Evolutionary conservation across 2,113 vertebrate genomes (phyloP).

Genomic region (Ovibos moschatus): DNA sequence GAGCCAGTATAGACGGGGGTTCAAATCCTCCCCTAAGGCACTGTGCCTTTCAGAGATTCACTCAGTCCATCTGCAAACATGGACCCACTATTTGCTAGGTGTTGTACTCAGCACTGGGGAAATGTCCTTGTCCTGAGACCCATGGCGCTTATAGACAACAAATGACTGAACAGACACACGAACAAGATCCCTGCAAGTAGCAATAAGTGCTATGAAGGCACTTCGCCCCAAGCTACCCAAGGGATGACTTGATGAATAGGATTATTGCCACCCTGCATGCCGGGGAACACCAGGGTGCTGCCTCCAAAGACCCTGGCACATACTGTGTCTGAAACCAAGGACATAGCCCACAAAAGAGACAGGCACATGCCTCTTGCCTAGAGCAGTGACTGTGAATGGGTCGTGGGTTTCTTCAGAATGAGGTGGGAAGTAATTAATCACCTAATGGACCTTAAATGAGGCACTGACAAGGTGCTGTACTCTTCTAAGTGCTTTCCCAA

Average conservation of each 20-base stretch:
- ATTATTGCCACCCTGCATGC: accelerated
- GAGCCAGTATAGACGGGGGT: background rate
- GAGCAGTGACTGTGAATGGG: accelerated
- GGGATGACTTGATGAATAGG: background rate
- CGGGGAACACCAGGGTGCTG: background rate
- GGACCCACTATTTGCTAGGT: background rate
- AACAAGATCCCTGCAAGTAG: background rate
- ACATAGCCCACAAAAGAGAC: background rate
- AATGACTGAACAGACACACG: background rate
- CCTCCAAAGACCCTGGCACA: background rate
- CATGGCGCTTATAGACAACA: background rate
- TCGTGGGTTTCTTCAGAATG: background rate
- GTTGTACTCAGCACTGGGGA: background rate
- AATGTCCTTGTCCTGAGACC: background rate
- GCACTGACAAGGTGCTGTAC: background rate
- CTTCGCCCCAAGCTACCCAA: background rate
- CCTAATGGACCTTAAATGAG: background rate
- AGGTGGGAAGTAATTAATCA: background rate
- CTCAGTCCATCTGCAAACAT: background rate
- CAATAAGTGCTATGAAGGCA: accelerated
- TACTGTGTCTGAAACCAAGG: background rate
- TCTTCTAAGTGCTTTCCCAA: background rate
- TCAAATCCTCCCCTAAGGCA: background rate
- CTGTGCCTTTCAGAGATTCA: background rate
- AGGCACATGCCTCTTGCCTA: no score